Conservation (phyloP, 2,113 vertebrate species). For the Burhinus bistriatus region DNA sequence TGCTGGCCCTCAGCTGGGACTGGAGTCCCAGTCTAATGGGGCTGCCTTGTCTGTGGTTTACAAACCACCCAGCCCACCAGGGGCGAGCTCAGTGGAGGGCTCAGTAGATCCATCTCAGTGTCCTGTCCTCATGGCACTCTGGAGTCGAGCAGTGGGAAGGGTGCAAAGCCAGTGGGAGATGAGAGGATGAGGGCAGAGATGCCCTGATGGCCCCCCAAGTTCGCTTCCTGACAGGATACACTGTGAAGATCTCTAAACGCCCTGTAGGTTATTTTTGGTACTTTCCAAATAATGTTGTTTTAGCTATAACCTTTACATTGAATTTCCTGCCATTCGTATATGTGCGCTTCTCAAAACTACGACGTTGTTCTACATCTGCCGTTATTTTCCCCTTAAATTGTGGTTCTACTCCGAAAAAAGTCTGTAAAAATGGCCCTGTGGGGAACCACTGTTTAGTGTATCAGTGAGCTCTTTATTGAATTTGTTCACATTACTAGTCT, state of each 20-base stretch:
- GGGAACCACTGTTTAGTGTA: not conserved
- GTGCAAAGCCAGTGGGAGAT: not conserved
- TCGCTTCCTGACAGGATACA: not conserved
- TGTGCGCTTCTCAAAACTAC: not conserved
- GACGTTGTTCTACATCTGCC: not conserved
- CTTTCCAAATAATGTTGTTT: slow-evolving; percentile 63
- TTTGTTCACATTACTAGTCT: not conserved
- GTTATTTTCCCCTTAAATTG: slow-evolving; percentile 43
- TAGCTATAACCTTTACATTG: slow-evolving; percentile 58
- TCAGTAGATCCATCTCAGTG: not conserved
- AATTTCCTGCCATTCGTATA: slow-evolving; percentile 40
- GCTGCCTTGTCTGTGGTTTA: not conserved
- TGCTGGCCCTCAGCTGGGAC: not conserved
- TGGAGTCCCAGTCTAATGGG: not conserved
- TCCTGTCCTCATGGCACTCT: not conserved
- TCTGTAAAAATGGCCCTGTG: not conserved
- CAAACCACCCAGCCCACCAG: not conserved
- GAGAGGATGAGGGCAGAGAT: not conserved
- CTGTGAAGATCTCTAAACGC: not conserved
- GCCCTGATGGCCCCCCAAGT: not conserved
- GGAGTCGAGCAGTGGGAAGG: not conserved
- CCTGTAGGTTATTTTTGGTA: slow-evolving; percentile 40
- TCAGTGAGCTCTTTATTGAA: not conserved
- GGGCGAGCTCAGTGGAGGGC: not conserved
- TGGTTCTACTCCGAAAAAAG: slow-evolving; percentile 36